Percentiles rank a stretch among this genome's conserved stretches.
These are phyloP conservation scores for Myotis brandtii DNA, from an alignment of 2,113 vertebrate species.

Conservation along the genomic window DNA sequence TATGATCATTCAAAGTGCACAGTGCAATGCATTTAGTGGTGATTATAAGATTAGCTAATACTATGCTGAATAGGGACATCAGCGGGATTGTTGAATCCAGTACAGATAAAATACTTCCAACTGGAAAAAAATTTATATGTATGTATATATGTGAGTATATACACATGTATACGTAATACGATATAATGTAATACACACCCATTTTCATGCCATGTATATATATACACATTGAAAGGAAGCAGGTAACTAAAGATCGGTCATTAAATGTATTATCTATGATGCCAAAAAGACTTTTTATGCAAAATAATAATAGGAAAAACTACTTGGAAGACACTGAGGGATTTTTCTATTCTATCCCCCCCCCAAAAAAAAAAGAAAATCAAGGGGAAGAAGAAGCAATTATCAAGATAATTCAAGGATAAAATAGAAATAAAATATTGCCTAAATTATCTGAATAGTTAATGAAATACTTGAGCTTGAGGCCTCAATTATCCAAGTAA, in stretches of 20 bases:
- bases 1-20: background rate
- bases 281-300: background rate
- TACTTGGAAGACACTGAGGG: background rate
- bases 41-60: background rate
- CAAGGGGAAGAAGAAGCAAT: background rate
- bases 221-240: background rate
- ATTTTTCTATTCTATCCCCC: background rate
- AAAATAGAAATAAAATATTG: background rate
- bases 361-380: background rate
- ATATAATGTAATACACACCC: background rate
- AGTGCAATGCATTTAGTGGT: background rate
- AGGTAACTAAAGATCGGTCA: background rate
- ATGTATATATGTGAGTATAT: background rate
- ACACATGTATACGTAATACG: background rate
- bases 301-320: background rate
- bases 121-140: background rate
- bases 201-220: background rate
- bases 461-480: constrained; percentile 44
- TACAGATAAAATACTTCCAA: background rate
- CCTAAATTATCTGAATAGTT: constrained; percentile 50
- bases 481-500: constrained; percentile 46
- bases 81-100: background rate
- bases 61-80: background rate
- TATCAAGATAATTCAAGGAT: constrained; percentile 34
- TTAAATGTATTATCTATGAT: background rate